Evolutionary conservation across 1,140 invertebrate genomes (phyloP).

Genomic region (Drosophila setifemur): DNA sequence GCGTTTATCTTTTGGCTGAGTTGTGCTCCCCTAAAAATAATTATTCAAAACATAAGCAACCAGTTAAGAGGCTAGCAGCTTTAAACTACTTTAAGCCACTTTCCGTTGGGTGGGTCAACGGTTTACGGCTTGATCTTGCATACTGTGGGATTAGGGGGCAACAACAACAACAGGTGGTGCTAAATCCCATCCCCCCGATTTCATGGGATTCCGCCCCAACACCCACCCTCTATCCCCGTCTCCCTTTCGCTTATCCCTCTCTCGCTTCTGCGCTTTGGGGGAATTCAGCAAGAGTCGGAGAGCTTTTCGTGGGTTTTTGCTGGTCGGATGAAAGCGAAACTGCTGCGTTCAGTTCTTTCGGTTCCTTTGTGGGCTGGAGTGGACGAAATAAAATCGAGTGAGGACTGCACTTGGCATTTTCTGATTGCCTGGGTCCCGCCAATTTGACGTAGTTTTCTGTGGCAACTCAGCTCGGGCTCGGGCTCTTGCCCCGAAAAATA

Average conservation of each 20-base stretch:
- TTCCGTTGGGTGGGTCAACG: slow-evolving; percentile 6
- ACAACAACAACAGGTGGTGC: slow-evolving; percentile 63
- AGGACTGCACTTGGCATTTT: slow-evolving; percentile 60
- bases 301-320: slow-evolving; percentile 23
- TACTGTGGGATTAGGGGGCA: slow-evolving; percentile 36
- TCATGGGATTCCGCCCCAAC: slow-evolving; percentile 4
- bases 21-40: neutral
- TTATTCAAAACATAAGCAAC: neutral
- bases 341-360: slow-evolving; percentile 63
- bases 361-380: slow-evolving; percentile 67
- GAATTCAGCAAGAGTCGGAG: slow-evolving; percentile 58
- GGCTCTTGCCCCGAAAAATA: neutral
- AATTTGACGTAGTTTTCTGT: slow-evolving; percentile 48
- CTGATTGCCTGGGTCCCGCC: slow-evolving; percentile 50
- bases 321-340: slow-evolving; percentile 20
- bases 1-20: neutral
- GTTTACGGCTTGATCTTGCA: slow-evolving; percentile 39
- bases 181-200: neutral
- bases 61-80: neutral
- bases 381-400: slow-evolving; percentile 40
- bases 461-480: neutral
- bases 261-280: slow-evolving; percentile 56
- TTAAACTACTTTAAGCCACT: neutral
- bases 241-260: neutral
- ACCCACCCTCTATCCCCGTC: neutral